These are phyloP conservation scores for Frieseomelitta varia DNA, from an alignment of 1,140 invertebrate genomes.

Conservation along the genomic window DNA sequence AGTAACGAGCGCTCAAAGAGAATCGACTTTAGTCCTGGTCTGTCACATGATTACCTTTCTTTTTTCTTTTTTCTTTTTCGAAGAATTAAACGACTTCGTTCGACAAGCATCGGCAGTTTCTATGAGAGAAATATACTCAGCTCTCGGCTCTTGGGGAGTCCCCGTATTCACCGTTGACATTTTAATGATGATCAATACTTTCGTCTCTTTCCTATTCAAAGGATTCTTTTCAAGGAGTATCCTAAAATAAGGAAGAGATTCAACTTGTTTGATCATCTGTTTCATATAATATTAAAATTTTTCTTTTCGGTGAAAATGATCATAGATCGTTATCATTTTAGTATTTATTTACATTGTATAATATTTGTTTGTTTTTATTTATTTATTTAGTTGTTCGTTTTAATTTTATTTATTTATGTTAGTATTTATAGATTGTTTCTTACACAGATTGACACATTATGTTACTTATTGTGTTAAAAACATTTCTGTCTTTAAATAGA, in stretches of 20 bases:
- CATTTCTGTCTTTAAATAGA: not conserved
- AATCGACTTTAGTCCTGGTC: not conserved
- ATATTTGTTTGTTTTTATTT: no score
- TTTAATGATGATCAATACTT: constrained; percentile 14
- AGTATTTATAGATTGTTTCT: no score
- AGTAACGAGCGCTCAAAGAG: not conserved
- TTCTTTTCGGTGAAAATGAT: not conserved
- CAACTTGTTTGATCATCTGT: no score
- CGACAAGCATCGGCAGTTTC: no score
- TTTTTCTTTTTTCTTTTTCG: not conserved
- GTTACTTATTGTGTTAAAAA: not conserved
- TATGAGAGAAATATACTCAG: not conserved
- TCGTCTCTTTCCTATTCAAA: not conserved
- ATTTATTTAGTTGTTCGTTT: no score
- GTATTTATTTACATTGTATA: no score
- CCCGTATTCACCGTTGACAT: not conserved
- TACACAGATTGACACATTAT: not conserved
- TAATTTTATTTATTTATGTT: no score
- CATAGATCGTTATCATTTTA: not conserved
- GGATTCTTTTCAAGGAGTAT: not conserved
- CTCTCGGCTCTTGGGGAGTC: not conserved
- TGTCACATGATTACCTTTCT: not conserved
- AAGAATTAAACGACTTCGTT: not conserved
- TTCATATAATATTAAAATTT: not conserved
- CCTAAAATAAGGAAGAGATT: not conserved